Base-by-base conservation (phyloP, 2,113 vertebrate genomes). In the Corvus moneduloides region DNA sequence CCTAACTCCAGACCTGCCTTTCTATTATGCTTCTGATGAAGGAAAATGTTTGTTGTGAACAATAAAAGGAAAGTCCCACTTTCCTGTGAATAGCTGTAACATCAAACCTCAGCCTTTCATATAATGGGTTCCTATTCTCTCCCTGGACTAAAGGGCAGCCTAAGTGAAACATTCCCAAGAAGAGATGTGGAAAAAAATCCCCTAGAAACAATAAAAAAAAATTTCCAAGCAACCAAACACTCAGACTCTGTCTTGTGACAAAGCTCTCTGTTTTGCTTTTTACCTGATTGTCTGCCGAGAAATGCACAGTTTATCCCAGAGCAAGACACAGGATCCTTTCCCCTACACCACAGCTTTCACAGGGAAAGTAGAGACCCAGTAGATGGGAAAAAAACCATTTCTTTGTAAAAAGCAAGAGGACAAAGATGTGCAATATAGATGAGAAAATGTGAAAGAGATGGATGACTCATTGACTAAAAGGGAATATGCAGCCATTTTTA, bases 31-130 rank as follows among this genome's bases (percentile, higher is more conserved):
- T 87, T 88, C 84, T 91, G 56, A 49, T 73, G 46, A 82, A 88
- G 81, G 96, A 96, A 90, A 96, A 66, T 67, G 79, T 85, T 94
- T 92, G 32, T 90, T 86, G 73, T 92, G 94, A 97, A 93, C 86
- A 96, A 96, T 83, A 75, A 74, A 95, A 92, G 95, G 94, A 94
- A 96, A 97, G 94, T 43, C 77, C 66, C 82, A 61, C 88, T 93
- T 81, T 27, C 89, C 84, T 39, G 33, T 62, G 54, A 88, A 68
- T 96, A 92, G 92, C 87, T 87, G 84, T 62, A 84, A 85, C 80
- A 96, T 93, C 89, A 93, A 92, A 90, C 80, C 66, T 74, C 48
- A 66, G 56, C 81, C 81, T 92, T 95, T 87, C 62, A 63, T 55
- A 68, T 87, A 93, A 88, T 72, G 68, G 55, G 39, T 27, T 94